These are phyloP conservation scores for Dicycla oo DNA, from an alignment of 2,888 invertebrate genomes.

Conservation along the genomic window DNA sequence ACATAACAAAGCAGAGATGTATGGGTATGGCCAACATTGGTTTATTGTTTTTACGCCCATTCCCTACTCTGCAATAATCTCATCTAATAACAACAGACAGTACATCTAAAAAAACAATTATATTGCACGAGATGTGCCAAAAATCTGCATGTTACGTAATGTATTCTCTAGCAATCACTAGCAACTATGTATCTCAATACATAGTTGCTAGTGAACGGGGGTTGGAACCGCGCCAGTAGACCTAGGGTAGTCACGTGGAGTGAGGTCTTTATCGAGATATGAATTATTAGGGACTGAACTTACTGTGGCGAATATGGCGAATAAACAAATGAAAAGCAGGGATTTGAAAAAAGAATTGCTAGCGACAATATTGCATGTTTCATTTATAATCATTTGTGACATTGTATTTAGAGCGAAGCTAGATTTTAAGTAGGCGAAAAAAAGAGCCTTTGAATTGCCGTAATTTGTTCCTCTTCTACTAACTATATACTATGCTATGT, in stretches of 20 bases:
- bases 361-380: too few relatives aligned
- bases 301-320: background rate
- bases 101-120: constrained; percentile 41
- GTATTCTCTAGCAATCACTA: too few relatives aligned
- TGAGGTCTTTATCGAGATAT: constrained; percentile 28
- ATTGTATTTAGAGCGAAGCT: too few relatives aligned
- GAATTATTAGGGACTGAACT: constrained; percentile 2
- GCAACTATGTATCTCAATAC: constrained; percentile 37
- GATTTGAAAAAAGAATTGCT: background rate
- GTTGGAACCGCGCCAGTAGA: constrained; percentile 52
- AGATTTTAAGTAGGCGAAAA: too few relatives aligned
- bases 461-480: too few relatives aligned
- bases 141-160: constrained; percentile 52
- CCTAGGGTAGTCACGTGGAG: constrained; percentile 32
- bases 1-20: background rate
- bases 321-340: background rate
- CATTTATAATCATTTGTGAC: too few relatives aligned
- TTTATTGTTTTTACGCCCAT: background rate
- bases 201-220: constrained; percentile 22
- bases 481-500: too few relatives aligned
- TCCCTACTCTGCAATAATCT: background rate
- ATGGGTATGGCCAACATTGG: background rate
- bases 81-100: background rate
- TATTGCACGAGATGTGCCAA: constrained; percentile 35
- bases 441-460: too few relatives aligned